Evolutionary conservation across 2,888 invertebrate genomes (phyloP), one percentile per base, ranked within the genome.

Genomic region (Caenorhabditis drosophilae): DNA sequence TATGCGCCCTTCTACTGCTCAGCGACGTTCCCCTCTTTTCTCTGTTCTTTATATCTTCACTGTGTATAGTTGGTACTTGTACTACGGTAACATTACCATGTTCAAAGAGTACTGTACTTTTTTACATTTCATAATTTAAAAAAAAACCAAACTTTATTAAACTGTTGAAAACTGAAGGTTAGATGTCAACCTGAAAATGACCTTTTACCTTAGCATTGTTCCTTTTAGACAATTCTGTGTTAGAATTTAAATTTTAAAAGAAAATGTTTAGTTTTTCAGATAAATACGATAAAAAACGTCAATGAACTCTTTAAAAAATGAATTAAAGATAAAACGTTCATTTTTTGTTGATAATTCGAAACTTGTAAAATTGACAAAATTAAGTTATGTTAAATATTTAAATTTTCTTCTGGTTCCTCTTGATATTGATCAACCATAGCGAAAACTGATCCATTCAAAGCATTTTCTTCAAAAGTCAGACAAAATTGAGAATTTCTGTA

Each of bases 1-100:
- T 61, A 61, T 56, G 61, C 61, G 55, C 47, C 55, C 55, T 46
- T 11, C 41, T 41, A 55, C 55, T 61, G 60, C 60, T 60, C 60
- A 50, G 60, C 60, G 54, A 54, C 54, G 42, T 25, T 54, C 54
- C 53, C 49, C 50, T 54, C 54, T 50, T 48, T 36, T 15, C 54
- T 54, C 60, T 60, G 26, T 52, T 53, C 46, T 42, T 58, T 58
- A 58, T 60, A 47, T 60, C 31, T 60, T 52, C 31, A 31, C 31
- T 12, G 12, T n/a, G n/a, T n/a, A n/a, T n/a, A n/a, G n/a, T n/a
- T n/a, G n/a, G n/a, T n/a, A n/a, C n/a, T n/a, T n/a, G n/a, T n/a
- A n/a, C n/a, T n/a, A n/a, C n/a, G n/a, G n/a, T n/a, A n/a, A 9
- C 31, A 12, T 6, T 31, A 12, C 31, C 6, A 6, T 6, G 31